phyloP scores from a whole-genome alignment of 2,888 invertebrate genomes.

The Acheta domesticus region DNA sequence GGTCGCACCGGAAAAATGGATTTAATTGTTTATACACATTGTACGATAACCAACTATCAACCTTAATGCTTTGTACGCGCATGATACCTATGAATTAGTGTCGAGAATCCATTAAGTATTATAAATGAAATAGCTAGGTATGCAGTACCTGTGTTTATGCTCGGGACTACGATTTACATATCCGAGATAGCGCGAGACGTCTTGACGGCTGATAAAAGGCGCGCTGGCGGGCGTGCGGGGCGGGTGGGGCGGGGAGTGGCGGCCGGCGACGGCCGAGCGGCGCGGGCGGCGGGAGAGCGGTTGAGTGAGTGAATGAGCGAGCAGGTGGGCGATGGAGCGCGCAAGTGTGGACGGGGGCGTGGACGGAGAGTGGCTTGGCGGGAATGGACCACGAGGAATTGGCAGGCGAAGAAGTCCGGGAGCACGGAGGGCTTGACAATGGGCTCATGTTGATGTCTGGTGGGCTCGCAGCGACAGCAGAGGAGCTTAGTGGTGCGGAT shows the following conservation, averaged over 20 bases:
- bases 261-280: neutral
- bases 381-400: too few species aligned
- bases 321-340: neutral
- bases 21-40: constrained; percentile 18
- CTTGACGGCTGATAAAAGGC: constrained; percentile 7
- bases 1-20: neutral
- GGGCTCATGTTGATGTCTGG: too few species aligned
- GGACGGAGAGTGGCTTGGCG: too few species aligned
- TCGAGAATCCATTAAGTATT: constrained; percentile 18
- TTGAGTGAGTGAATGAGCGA: neutral
- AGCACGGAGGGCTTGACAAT: too few species aligned
- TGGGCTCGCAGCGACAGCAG: too few species aligned
- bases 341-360: too few species aligned
- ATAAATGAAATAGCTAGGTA: constrained; percentile 18
- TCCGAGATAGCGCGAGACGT: neutral
- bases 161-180: neutral
- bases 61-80: constrained; percentile 18
- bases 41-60: neutral
- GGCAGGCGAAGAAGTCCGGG: too few species aligned
- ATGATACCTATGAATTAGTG: constrained; percentile 1
- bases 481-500: too few species aligned
- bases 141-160: neutral
- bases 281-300: neutral
- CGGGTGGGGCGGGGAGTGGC: neutral
- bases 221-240: neutral